Conservation (phyloP, 2,888 invertebrate species). For the Maniola hyperantus region DNA sequence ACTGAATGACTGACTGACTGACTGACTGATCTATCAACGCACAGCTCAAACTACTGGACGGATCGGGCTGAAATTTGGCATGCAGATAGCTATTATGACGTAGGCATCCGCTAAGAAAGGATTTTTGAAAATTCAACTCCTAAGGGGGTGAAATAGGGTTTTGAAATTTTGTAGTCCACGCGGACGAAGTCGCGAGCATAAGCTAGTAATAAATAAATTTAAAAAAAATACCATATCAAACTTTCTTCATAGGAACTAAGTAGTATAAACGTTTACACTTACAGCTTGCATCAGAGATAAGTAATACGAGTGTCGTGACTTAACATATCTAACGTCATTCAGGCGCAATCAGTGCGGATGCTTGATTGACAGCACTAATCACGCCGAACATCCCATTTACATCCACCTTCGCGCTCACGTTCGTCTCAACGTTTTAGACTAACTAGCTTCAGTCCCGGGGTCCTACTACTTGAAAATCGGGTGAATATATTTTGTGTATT, state of each 20-base stretch:
- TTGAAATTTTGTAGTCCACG: too few relatives aligned
- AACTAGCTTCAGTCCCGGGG: neutral
- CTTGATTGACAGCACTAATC: conserved; percentile 45
- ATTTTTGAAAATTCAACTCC: too few relatives aligned
- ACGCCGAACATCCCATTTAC: conserved; percentile 29
- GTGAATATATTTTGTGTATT: too few relatives aligned
- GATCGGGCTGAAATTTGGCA: too few relatives aligned
- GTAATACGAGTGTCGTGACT: conserved; percentile 39
- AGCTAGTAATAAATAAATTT: too few relatives aligned
- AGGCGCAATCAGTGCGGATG: conserved; percentile 33
- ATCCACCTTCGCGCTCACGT: conserved; percentile 31
- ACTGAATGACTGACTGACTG: too few relatives aligned
- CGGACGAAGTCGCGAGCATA: too few relatives aligned
- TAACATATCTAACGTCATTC: conserved; percentile 38
- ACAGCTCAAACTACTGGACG: too few relatives aligned
- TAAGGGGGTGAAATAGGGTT: too few relatives aligned
- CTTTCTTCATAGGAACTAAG: neutral
- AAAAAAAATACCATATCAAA: neutral
- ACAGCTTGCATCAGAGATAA: conserved; percentile 24
- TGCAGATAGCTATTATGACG: too few relatives aligned
- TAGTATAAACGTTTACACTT: conserved; percentile 15
- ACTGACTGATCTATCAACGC: too few relatives aligned
- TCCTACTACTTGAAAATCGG: neutral
- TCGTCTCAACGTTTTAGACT: conserved; percentile 17
- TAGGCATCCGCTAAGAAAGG: too few relatives aligned